phyloP scores from a whole-genome alignment of 1,140 invertebrate species.

The Drosophila pachea region DNA sequence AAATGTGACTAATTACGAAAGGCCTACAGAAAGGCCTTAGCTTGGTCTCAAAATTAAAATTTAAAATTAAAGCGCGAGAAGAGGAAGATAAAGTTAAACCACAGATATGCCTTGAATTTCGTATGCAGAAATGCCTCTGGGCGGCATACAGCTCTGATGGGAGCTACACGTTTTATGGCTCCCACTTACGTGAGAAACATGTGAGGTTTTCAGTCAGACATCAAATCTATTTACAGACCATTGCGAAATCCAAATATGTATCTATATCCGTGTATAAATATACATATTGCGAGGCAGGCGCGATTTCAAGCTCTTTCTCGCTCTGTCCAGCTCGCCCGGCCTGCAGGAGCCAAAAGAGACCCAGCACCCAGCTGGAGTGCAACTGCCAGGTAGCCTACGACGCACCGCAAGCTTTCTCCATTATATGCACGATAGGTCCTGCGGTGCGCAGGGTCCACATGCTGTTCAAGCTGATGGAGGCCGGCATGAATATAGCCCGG shows the following conservation, averaged over 20 bases:
- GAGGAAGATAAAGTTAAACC: neutral
- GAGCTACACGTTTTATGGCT: slow-evolving; percentile 71
- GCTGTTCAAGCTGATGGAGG: slow-evolving; percentile 95
- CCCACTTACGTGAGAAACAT: slow-evolving; percentile 68
- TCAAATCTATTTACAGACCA: slow-evolving; percentile 7
- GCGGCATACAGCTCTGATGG: slow-evolving; percentile 64
- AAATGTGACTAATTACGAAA: neutral
- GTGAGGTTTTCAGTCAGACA: slow-evolving; percentile 7
- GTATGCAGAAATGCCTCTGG: slow-evolving; percentile 61
- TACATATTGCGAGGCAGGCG: too few relatives aligned
- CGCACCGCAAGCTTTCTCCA: slow-evolving; percentile 81
- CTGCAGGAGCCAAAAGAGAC: slow-evolving; percentile 2
- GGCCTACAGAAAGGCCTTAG: neutral
- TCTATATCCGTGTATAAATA: neutral
- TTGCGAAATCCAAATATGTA: slow-evolving; percentile 1
- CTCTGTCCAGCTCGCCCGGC: too few relatives aligned
- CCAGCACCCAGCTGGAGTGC: slow-evolving; percentile 16
- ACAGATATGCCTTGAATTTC: slow-evolving; percentile 34
- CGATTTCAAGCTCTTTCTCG: too few relatives aligned
- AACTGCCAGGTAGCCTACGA: slow-evolving; percentile 14
- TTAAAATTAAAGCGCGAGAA: neutral
- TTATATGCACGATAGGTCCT: slow-evolving; percentile 93
- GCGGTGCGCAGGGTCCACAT: slow-evolving; percentile 88
- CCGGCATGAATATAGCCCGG: slow-evolving; percentile 97
- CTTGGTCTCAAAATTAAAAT: neutral